A percentile compares a stretch with the other conserved stretches of the same genome.
Evolutionary conservation across 2,888 invertebrate genomes (phyloP).

Genomic region (Lagria hirta): DNA sequence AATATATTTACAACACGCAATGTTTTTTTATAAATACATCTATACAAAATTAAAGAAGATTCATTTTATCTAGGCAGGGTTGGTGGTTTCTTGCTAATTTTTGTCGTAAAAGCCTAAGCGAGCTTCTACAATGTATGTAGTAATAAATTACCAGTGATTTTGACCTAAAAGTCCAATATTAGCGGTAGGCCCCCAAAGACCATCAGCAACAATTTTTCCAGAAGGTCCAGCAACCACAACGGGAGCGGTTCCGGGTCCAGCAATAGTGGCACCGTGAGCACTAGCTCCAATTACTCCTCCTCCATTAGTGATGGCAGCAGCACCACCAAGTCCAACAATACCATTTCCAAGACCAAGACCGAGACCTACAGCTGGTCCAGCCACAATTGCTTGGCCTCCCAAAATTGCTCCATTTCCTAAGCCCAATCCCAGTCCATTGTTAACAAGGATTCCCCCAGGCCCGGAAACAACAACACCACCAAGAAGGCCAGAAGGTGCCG

Average conservation of each 20-base stretch:
- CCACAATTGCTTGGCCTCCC: slow-evolving; percentile 2
- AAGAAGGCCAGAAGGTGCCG: slow-evolving; percentile 10
- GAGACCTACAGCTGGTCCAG: slow-evolving; percentile 1
- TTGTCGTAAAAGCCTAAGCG: no score
- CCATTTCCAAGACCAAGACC: slow-evolving; percentile 27
- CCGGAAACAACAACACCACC: slow-evolving; percentile 3
- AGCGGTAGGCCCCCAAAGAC: slow-evolving; percentile 39
- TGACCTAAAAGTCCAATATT: slow-evolving; percentile 26
- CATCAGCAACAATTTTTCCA: slow-evolving; percentile 41
- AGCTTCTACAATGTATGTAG: no score
- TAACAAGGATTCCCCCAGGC: not conserved
- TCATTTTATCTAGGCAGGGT: no score
- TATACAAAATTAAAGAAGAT: no score
- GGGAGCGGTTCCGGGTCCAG: slow-evolving; percentile 43
- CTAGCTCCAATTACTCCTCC: slow-evolving; percentile 35
- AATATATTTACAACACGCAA: no score
- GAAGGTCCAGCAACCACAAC: slow-evolving; percentile 41
- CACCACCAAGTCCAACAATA: no score
- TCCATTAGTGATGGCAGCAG: slow-evolving; percentile 32
- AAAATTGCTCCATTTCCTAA: no score
- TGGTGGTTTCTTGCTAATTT: no score
- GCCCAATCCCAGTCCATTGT: slow-evolving; percentile 15
- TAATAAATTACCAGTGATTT: no score
- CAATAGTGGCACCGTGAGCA: slow-evolving; percentile 42
- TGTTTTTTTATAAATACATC: no score